Percentiles rank a stretch among this genome's conserved stretches.
Conservation (phyloP, 2,888 invertebrate species). For the Thecocarcelia acutangulata region DNA sequence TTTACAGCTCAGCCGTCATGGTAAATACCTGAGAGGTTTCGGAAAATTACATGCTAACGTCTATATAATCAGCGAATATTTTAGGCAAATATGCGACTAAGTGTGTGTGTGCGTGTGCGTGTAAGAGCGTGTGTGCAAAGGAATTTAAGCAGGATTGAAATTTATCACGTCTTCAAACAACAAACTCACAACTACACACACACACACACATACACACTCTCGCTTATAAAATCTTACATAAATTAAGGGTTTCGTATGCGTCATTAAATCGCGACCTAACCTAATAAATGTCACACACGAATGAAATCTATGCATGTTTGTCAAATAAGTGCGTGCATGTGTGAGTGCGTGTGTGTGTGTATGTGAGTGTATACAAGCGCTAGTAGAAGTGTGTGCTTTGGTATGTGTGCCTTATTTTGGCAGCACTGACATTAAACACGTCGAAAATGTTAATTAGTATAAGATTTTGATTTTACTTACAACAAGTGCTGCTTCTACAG, state of each 20-base stretch:
- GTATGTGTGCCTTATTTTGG: slow-evolving; percentile 53
- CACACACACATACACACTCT: not conserved
- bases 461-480: slow-evolving; percentile 65
- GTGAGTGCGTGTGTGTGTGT: slow-evolving; percentile 18
- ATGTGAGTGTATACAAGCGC: not conserved
- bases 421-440: slow-evolving; percentile 66
- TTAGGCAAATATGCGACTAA: slow-evolving; percentile 17
- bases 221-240: slow-evolving; percentile 22
- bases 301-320: slow-evolving; percentile 55
- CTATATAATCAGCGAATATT: slow-evolving; percentile 52
- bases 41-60: slow-evolving; percentile 26
- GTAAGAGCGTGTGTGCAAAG: slow-evolving; percentile 2
- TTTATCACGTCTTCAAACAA: slow-evolving; percentile 65
- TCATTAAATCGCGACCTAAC: slow-evolving; percentile 66
- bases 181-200: not conserved
- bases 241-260: slow-evolving; percentile 60
- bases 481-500: slow-evolving; percentile 24
- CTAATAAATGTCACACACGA: slow-evolving; percentile 68
- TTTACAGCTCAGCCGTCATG: slow-evolving; percentile 49
- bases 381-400: not conserved
- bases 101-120: slow-evolving; percentile 16
- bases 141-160: slow-evolving; percentile 45
- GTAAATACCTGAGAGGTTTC: slow-evolving; percentile 62
- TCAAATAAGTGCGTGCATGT: slow-evolving; percentile 10
- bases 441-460: slow-evolving; percentile 68